Evolutionary conservation across 2,888 invertebrate species (phyloP).

Genomic region (Autographa pulchrina): DNA sequence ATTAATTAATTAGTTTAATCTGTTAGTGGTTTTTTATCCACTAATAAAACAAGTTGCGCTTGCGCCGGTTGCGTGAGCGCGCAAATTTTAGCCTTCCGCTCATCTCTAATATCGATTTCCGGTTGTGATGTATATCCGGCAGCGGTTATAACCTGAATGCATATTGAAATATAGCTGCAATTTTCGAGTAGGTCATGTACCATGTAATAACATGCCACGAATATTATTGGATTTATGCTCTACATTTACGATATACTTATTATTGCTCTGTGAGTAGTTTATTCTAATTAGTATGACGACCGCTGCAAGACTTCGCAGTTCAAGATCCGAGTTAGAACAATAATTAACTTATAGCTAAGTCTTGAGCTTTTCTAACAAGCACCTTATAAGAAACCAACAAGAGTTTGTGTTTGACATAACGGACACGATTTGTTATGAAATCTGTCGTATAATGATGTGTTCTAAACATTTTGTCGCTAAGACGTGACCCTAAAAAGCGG

Average conservation of each 20-base stretch:
- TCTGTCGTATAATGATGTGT: slow-evolving; percentile 52
- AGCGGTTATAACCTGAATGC: slow-evolving; percentile 62
- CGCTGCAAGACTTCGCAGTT: neutral
- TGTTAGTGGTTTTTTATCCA: slow-evolving; percentile 33
- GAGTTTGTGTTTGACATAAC: slow-evolving; percentile 53
- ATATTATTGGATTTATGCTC: neutral
- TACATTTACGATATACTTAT: neutral
- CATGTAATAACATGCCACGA: neutral
- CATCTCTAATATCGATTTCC: slow-evolving; percentile 77
- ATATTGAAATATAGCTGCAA: slow-evolving; percentile 40
- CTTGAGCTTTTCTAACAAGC: slow-evolving; percentile 2
- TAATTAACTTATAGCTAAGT: neutral
- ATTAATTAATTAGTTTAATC: slow-evolving; percentile 26
- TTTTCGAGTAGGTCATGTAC: slow-evolving; percentile 32
- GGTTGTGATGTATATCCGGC: slow-evolving; percentile 67
- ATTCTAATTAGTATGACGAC: neutral
- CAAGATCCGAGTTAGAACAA: neutral
- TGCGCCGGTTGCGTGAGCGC: slow-evolving; percentile 71
- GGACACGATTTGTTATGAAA: slow-evolving; percentile 52
- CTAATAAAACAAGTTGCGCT: slow-evolving; percentile 44
- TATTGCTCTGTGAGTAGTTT: neutral
- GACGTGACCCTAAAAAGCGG: slow-evolving; percentile 71
- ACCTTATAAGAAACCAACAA: slow-evolving; percentile 1
- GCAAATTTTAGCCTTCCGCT: slow-evolving; percentile 79
- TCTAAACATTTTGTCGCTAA: slow-evolving; percentile 60